phyloP scores from a whole-genome alignment of 2,113 vertebrate genomes.

The Ascaphus truei region DNA sequence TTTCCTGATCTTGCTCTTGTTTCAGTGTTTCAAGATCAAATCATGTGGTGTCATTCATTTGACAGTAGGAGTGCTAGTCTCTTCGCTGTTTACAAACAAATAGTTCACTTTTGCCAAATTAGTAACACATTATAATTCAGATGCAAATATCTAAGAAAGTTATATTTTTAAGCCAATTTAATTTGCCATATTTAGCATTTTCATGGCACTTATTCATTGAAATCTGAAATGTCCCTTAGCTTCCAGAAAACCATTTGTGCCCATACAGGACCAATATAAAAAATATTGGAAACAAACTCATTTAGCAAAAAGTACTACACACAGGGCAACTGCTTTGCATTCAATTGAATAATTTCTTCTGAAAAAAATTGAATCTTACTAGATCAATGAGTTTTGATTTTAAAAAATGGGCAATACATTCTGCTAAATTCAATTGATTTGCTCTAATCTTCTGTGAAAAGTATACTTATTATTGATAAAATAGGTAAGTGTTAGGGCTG shows the following conservation, averaged over 20 bases:
- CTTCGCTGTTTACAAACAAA: background rate
- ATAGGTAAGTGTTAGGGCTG: background rate
- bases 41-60: background rate
- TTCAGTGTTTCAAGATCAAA: background rate
- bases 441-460: background rate
- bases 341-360: background rate
- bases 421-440: background rate
- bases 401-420: background rate
- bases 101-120: no score
- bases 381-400: background rate
- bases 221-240: background rate
- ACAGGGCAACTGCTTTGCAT: background rate
- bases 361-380: background rate
- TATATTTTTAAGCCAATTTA: background rate
- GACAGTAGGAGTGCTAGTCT: no score
- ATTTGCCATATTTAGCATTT: background rate
- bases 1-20: background rate
- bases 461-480: background rate
- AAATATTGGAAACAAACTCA: background rate
- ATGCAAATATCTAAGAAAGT: background rate
- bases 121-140: background rate
- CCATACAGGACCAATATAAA: background rate
- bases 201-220: background rate
- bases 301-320: background rate
- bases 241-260: background rate